A percentile compares a stretch with the other conserved stretches of the same genome.
phyloP scores from a whole-genome alignment of 2,888 invertebrate genomes.

The Rhimphoctona megacephalus region DNA sequence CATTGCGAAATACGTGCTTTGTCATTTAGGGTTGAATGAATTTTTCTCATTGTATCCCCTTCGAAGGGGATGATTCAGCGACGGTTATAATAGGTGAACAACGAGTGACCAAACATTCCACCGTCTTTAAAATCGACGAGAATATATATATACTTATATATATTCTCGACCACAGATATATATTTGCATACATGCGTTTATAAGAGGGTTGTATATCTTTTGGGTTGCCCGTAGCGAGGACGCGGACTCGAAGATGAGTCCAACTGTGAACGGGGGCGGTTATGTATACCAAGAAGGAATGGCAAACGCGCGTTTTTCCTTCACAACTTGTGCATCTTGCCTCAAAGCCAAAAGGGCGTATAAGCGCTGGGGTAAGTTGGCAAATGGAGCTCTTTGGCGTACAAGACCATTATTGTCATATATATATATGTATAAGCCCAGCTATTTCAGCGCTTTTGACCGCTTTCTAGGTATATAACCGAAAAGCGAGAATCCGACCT shows the following conservation, averaged over 20 bases:
- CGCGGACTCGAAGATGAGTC: slow-evolving; percentile 43
- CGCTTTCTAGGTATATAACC: slow-evolving; percentile 66
- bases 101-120: not conserved
- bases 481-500: slow-evolving; percentile 49
- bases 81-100: not conserved
- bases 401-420: not conserved
- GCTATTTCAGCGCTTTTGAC: slow-evolving; percentile 56
- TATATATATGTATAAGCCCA: slow-evolving; percentile 22
- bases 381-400: not conserved
- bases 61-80: not conserved
- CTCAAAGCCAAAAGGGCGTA: slow-evolving; percentile 8
- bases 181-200: not conserved
- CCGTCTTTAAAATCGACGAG: not conserved
- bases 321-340: slow-evolving; percentile 23
- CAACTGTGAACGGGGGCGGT: slow-evolving; percentile 46
- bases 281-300: slow-evolving; percentile 42
- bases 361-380: not conserved
- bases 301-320: slow-evolving; percentile 40
- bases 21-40: not conserved
- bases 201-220: slow-evolving; percentile 47
- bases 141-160: not conserved
- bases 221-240: slow-evolving; percentile 22
- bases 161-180: not conserved
- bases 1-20: not conserved
- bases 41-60: not conserved